Evolutionary conservation across 30 jellyfish, hydroid and myxozoan genomes (phyloP).

Genomic region (Nemopilema nomurai): DNA sequence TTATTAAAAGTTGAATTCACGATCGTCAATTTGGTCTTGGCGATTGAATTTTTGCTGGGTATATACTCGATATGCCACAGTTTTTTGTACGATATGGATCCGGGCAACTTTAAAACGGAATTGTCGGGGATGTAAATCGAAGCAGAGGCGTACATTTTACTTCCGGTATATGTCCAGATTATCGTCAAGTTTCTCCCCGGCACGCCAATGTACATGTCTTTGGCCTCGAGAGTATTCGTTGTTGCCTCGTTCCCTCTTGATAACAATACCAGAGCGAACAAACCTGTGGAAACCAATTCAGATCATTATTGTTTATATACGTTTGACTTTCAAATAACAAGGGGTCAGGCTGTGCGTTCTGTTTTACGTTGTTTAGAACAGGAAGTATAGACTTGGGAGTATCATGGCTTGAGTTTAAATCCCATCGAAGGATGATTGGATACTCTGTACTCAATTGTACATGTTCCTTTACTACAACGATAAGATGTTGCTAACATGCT

Average conservation of each 20-base stretch:
- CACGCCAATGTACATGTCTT: constrained; percentile 26
- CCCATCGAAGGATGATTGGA: too few species aligned
- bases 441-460: too few species aligned
- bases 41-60: constrained; percentile 1
- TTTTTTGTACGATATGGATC: background rate
- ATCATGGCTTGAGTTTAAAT: too few species aligned
- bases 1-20: constrained; percentile 12
- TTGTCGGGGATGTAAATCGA: background rate
- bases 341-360: too few species aligned
- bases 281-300: background rate
- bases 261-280: background rate
- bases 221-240: background rate
- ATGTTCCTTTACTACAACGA: too few species aligned
- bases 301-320: too few species aligned
- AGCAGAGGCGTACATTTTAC: background rate
- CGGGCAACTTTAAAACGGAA: background rate
- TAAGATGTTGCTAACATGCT: too few species aligned
- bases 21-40: background rate
- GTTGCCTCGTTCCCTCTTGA: background rate
- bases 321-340: too few species aligned
- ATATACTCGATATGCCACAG: constrained; percentile 22
- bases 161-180: constrained; percentile 34
- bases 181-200: constrained; percentile 19
- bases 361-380: too few species aligned
- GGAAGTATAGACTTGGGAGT: too few species aligned